Conservation (phyloP, 1,140 invertebrate species). For the Drosophila rhopaloa region DNA sequence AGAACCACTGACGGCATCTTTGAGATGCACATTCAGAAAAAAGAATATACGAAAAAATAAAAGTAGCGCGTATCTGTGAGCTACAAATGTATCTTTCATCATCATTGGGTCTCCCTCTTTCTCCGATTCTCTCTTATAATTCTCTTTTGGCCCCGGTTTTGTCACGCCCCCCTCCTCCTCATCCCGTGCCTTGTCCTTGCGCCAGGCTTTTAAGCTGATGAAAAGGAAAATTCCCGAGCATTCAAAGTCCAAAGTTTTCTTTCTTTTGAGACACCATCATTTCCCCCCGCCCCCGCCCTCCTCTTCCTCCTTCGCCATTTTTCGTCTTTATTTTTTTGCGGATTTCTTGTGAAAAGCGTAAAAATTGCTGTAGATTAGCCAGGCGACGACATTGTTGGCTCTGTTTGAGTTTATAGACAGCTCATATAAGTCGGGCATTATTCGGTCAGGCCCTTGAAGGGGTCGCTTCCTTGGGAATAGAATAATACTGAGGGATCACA, state of each 20-base stretch:
- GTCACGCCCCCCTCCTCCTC: slow-evolving; percentile 8
- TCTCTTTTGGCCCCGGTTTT: slow-evolving; percentile 38
- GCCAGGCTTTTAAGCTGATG: slow-evolving; percentile 70
- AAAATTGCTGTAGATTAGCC: slow-evolving; percentile 63
- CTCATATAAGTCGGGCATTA: slow-evolving; percentile 36
- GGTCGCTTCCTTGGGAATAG: background rate
- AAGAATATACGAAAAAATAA: slow-evolving; percentile 12
- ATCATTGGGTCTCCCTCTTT: slow-evolving; percentile 25
- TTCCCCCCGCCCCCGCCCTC: no score
- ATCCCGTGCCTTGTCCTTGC: background rate
- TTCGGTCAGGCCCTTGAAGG: slow-evolving; percentile 26
- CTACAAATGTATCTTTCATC: slow-evolving; percentile 65
- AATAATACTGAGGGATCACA: background rate
- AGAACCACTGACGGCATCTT: slow-evolving; percentile 30
- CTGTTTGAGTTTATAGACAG: slow-evolving; percentile 40
- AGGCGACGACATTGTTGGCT: slow-evolving; percentile 44
- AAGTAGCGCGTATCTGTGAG: slow-evolving; percentile 47
- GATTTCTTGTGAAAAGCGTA: slow-evolving; percentile 58
- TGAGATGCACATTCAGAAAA: slow-evolving; percentile 35
- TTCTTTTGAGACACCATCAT: slow-evolving; percentile 17
- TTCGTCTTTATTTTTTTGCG: slow-evolving; percentile 22
- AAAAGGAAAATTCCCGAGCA: slow-evolving; percentile 62
- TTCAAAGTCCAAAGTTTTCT: slow-evolving; percentile 44
- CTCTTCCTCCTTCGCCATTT: background rate
- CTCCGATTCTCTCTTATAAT: slow-evolving; percentile 33